Evolutionary conservation across 1,140 invertebrate genomes (phyloP).

Genomic region (Hyles euphorbiae): DNA sequence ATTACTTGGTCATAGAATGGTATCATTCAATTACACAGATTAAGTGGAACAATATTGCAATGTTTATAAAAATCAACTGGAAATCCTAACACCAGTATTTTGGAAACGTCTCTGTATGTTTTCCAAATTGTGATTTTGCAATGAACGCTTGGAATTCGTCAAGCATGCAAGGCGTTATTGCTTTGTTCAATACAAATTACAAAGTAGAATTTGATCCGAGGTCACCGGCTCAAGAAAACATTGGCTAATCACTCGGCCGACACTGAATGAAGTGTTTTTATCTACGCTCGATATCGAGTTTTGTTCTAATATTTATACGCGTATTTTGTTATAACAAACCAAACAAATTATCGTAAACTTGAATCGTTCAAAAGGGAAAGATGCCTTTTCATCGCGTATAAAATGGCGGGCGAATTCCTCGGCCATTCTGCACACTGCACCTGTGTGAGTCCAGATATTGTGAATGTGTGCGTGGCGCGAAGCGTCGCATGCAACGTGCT

Average conservation of each 20-base stretch:
- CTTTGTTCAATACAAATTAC: constrained; percentile 49
- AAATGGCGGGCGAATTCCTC: constrained; percentile 38
- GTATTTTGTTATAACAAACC: no score
- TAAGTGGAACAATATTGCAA: constrained; percentile 1
- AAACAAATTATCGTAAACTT: no score
- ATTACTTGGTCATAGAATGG: no score
- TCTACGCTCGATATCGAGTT: constrained; percentile 6
- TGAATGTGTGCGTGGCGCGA: constrained; percentile 27
- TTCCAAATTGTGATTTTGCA: no score
- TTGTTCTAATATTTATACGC: neutral
- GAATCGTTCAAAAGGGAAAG: no score
- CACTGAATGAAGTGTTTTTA: constrained; percentile 36
- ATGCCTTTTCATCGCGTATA: constrained; percentile 8
- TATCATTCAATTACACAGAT: no score
- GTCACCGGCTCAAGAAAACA: constrained; percentile 51
- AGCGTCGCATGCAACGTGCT: constrained; percentile 38
- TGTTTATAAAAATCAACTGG: no score
- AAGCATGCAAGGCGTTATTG: constrained; percentile 12
- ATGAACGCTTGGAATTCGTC: neutral
- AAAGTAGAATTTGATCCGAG: constrained; percentile 57
- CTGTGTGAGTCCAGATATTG: constrained; percentile 18
- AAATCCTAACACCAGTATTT: no score
- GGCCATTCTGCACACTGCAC: constrained; percentile 26
- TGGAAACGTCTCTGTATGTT: no score
- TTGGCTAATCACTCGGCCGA: constrained; percentile 45